Evolutionary conservation across 2,113 vertebrate species (phyloP).

Genomic region (Glaucomys volans): DNA sequence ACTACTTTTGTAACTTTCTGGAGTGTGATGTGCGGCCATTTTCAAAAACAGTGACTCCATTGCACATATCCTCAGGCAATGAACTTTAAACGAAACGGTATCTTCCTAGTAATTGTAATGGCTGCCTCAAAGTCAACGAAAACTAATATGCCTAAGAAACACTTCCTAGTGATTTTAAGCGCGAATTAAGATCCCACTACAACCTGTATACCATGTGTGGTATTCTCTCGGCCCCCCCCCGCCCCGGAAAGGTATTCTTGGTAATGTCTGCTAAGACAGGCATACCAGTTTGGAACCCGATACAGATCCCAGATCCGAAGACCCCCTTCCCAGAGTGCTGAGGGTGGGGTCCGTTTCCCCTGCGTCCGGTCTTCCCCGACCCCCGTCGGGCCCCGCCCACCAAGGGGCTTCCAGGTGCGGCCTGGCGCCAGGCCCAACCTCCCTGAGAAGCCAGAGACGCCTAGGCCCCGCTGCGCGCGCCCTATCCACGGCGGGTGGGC

Average conservation of each 20-base stretch:
- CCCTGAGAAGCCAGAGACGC: neutral
- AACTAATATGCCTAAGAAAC: neutral
- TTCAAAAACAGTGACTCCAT: neutral
- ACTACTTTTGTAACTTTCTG: neutral
- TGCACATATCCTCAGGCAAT: neutral
- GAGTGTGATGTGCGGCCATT: neutral
- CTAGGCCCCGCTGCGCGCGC: neutral
- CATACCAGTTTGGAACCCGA: accelerated
- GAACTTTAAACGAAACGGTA: neutral
- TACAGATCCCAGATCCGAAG: accelerated
- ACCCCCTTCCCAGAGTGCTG: neutral
- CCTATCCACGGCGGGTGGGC: neutral
- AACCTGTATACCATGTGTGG: neutral
- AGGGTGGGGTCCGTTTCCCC: neutral
- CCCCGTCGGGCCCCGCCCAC: neutral
- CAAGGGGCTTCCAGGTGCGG: neutral
- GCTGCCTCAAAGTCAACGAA: constrained; percentile 3
- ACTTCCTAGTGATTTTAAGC: neutral
- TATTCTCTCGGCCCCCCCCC: too few relatives aligned
- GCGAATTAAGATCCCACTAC: neutral
- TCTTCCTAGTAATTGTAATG: neutral
- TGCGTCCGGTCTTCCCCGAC: too few relatives aligned
- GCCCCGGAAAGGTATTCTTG: neutral
- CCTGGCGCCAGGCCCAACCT: accelerated
- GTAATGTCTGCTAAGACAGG: accelerated